Evolutionary conservation across 2,888 invertebrate genomes (phyloP).

Genomic region (Temnothorax ravouxi): DNA sequence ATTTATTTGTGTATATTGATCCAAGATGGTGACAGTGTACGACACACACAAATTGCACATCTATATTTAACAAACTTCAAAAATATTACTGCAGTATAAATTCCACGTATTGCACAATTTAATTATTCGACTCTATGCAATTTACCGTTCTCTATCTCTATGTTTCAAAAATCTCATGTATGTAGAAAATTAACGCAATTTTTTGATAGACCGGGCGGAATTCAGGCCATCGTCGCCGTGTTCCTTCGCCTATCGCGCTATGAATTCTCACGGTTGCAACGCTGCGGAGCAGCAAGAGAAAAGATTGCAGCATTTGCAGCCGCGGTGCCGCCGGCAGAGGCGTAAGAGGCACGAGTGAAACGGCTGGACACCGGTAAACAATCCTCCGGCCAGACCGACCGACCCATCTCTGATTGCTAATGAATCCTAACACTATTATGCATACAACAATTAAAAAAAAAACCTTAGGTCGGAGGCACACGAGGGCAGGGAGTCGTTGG

Average conservation of each 20-base stretch:
- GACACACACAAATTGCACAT: background rate
- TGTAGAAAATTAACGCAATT: background rate
- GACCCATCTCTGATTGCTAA: conserved; percentile 86
- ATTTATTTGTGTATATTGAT: background rate
- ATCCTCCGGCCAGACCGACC: conserved; percentile 78
- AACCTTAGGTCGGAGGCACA: conserved; percentile 79
- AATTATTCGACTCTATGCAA: conserved; percentile 13
- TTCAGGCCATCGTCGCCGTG: background rate
- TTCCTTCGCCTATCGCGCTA: background rate
- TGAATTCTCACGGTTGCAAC: conserved; percentile 36
- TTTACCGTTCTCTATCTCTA: background rate
- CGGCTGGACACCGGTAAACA: conserved; percentile 82
- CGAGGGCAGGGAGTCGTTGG: conserved; percentile 76
- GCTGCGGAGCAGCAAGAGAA: conserved; percentile 52
- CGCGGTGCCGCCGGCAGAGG: conserved; percentile 41
- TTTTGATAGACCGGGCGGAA: background rate
- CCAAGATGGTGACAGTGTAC: background rate
- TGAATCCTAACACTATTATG: conserved; percentile 86
- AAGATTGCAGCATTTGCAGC: conserved; percentile 55
- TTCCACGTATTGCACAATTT: background rate
- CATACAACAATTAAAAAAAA: conserved; percentile 84
- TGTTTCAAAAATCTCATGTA: background rate
- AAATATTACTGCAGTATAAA: background rate
- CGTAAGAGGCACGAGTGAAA: conserved; percentile 68
- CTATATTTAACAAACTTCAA: background rate